These are phyloP conservation scores for Casuarius casuarius DNA, from an alignment of 2,113 vertebrate genomes.

Conservation along the genomic window DNA sequence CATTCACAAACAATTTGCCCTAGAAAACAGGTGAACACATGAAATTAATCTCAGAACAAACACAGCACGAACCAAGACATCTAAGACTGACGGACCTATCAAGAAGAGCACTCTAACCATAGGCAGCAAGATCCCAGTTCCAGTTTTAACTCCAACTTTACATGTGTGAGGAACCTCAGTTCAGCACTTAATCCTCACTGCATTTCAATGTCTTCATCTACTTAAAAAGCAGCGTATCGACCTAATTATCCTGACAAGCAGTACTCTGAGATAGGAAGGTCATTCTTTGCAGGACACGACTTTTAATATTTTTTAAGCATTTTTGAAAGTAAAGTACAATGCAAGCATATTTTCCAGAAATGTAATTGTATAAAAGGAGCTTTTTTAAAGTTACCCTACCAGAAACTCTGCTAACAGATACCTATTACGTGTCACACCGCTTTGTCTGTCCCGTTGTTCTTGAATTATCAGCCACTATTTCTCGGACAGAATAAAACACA, in stretches of 20 bases:
- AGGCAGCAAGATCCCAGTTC: neutral
- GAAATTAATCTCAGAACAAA: neutral
- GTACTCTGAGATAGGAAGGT: rapidly evolving
- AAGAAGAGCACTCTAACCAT: neutral
- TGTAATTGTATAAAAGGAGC: neutral
- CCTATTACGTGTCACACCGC: rapidly evolving
- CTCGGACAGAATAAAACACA: neutral
- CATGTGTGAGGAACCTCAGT: rapidly evolving
- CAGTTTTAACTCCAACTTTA: neutral
- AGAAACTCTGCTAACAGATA: neutral
- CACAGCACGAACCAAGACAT: no score
- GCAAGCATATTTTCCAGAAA: neutral
- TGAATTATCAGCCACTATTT: neutral
- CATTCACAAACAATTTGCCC: neutral
- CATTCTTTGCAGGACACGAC: neutral
- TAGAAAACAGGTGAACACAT: neutral
- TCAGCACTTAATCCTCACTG: neutral
- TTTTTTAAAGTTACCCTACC: neutral
- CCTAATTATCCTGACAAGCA: neutral
- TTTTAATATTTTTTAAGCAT: neutral
- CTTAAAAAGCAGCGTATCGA: rapidly evolving
- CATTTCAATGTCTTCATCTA: neutral
- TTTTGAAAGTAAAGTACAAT: neutral
- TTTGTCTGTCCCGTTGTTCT: neutral
- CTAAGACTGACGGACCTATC: neutral